Base-by-base conservation (phyloP, 2,888 invertebrate species). In the Chirona hameri region DNA sequence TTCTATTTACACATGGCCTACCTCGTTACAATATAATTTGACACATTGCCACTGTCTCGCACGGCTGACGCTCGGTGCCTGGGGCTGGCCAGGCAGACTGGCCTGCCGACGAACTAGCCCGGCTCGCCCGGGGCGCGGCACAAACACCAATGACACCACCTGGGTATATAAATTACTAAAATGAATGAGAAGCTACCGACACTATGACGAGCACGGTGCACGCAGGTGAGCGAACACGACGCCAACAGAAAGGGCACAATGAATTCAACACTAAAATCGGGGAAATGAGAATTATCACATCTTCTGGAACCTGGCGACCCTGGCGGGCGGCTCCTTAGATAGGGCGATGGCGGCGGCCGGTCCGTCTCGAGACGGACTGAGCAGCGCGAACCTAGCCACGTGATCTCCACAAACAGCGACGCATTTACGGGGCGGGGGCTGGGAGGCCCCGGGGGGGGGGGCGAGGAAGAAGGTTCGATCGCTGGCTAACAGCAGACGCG, bases 201-300 rank as follows among this genome's bases (percentile, higher is more conserved):
- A 46, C 39, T 76, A 46, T 46, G 76, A 9, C 39, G 72, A 39
- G 39, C 76, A 76, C 27, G 46, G 21, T 27, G 12, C 65, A 12
- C n/a, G 69, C 39, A 39, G 46, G 39, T 46, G 76, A 76, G 39
- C 46, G 39, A 24, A 27, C 21, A 39, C 39, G 10, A 24, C 76
- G 31, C 24, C 46, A 76, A 76, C 76, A 21, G 15, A 46, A 21
- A 39, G 72, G 72, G 72, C 76, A 76, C 76, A 76, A 31, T 46
- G 24, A 76, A 46, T 76, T 46, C 39, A 76, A 46, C 76, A 76
- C 76, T 76, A 24, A 39, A 46, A 39, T 76, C 76, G 76, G 76
- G 76, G 76, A 76, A 76, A 76, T 76, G 76, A 76, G 21, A 76
- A 76, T 76, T 76, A 76, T 76, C 76, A 76, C 76, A 76, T 76